A percentile compares a stretch with the other conserved stretches of the same genome.
phyloP scores from a whole-genome alignment of 2,113 vertebrate species.

The Hucho hucho region DNA sequence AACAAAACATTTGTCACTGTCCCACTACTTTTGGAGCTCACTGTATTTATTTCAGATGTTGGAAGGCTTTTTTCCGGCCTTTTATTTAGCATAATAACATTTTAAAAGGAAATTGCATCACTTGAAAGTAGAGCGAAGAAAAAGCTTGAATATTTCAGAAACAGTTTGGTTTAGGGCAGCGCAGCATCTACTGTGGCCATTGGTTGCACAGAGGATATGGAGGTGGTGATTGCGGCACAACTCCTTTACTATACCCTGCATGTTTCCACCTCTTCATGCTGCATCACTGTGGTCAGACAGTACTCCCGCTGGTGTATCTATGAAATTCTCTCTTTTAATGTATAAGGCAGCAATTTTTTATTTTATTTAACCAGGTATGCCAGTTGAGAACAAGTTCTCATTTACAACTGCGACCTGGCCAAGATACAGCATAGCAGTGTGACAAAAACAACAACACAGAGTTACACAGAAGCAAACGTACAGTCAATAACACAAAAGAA shows the following conservation, averaged over 20 bases:
- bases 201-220: constrained; percentile 37
- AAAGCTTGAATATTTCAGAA: constrained; percentile 38
- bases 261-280: background rate
- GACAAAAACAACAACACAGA: too few relatives aligned
- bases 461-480: too few relatives aligned
- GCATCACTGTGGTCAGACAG: background rate
- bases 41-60: constrained; percentile 32
- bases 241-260: background rate
- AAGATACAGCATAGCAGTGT: too few relatives aligned
- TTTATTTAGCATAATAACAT: constrained; percentile 33
- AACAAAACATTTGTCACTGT: too few relatives aligned
- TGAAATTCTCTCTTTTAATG: background rate
- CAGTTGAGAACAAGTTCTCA: too few relatives aligned
- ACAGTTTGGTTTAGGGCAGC: constrained; percentile 39
- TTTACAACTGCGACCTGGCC: too few relatives aligned
- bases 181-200: constrained; percentile 25
- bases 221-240: background rate
- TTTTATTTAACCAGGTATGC: too few relatives aligned
- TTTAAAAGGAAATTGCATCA: constrained; percentile 27
- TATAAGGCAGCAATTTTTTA: background rate
- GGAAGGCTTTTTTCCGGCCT: constrained; percentile 26
- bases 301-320: background rate
- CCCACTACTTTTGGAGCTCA: too few relatives aligned
- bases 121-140: constrained; percentile 47
- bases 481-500: too few relatives aligned